A percentile compares a stretch with the other conserved stretches of the same genome.
phyloP scores from a whole-genome alignment of 2,888 invertebrate genomes.

The Philereme transversata region DNA sequence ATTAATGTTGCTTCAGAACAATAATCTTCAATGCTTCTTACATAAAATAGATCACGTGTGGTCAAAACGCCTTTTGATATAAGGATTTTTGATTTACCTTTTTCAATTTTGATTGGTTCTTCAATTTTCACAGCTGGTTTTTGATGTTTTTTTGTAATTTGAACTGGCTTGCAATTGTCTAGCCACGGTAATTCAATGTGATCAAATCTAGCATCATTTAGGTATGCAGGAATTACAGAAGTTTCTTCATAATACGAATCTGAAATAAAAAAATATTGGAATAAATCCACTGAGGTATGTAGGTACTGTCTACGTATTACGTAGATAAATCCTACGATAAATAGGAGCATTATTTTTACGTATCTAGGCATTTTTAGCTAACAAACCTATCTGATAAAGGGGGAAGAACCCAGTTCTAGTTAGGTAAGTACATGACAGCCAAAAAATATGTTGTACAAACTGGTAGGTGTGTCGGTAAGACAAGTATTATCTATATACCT shows the following conservation, averaged over 20 bases:
- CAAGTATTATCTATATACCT: conserved; percentile 29
- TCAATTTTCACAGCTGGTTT: neutral
- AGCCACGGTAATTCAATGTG: conserved; percentile 27
- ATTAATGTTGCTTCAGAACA: conserved; percentile 44
- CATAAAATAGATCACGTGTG: conserved; percentile 50
- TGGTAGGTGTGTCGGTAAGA: too few relatives aligned
- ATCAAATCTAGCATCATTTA: conserved; percentile 52
- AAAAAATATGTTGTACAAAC: too few relatives aligned
- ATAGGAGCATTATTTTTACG: too few relatives aligned
- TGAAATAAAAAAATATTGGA: conserved; percentile 38
- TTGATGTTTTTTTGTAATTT: conserved; percentile 1
- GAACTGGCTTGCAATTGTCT: conserved; percentile 18
- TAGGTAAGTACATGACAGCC: too few relatives aligned
- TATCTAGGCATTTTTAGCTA: too few relatives aligned
- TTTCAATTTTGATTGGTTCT: conserved; percentile 4
- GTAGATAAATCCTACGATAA: neutral
- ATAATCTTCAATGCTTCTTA: conserved; percentile 48
- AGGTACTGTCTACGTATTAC: too few relatives aligned
- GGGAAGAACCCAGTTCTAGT: too few relatives aligned
- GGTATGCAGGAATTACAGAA: conserved; percentile 52
- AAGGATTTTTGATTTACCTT: conserved; percentile 16
- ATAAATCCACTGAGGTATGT: neutral
- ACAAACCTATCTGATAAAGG: too few relatives aligned
- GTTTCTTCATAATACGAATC: conserved; percentile 48
- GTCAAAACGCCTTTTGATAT: conserved; percentile 39